Evolutionary conservation across 2,797 vertebrate genomes (phyloP).

Genomic region (Lagodon rhomboides): DNA sequence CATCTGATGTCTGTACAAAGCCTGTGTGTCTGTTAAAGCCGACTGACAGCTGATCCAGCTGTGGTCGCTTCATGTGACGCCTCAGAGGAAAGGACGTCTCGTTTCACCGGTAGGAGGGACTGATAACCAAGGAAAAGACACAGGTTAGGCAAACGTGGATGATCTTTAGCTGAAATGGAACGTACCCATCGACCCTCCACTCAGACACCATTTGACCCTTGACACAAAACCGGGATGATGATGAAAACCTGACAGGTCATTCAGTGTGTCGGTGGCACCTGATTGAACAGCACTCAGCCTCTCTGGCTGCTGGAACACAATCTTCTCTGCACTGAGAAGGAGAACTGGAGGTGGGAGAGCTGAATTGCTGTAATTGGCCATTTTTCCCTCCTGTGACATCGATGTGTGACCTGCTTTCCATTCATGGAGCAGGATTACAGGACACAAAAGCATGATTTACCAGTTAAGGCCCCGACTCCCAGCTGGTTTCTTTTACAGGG

Average conservation of each 20-base stretch:
- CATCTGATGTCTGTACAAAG: too few relatives aligned
- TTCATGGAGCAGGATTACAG: not conserved
- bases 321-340: not conserved
- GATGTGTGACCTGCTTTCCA: not conserved
- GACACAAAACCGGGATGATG: conserved; percentile 54
- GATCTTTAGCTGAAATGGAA: too few relatives aligned
- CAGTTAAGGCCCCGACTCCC: not conserved
- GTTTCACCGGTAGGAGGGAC: too few relatives aligned
- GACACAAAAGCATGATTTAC: not conserved
- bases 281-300: conserved; percentile 48
- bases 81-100: too few relatives aligned
- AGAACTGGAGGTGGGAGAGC: not conserved
- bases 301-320: conserved; percentile 36
- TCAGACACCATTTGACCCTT: conserved; percentile 52
- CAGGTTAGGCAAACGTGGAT: too few relatives aligned
- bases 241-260: conserved; percentile 71
- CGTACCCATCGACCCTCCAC: conserved; percentile 25
- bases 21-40: too few relatives aligned
- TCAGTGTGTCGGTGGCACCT: conserved; percentile 61
- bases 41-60: too few relatives aligned
- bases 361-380: conserved; percentile 21
- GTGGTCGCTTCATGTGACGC: too few relatives aligned
- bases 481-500: not conserved
- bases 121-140: too few relatives aligned
- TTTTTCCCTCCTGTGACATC: not conserved